phyloP scores from a whole-genome alignment of 1,140 invertebrate genomes.

The Drosophila busckii region DNA sequence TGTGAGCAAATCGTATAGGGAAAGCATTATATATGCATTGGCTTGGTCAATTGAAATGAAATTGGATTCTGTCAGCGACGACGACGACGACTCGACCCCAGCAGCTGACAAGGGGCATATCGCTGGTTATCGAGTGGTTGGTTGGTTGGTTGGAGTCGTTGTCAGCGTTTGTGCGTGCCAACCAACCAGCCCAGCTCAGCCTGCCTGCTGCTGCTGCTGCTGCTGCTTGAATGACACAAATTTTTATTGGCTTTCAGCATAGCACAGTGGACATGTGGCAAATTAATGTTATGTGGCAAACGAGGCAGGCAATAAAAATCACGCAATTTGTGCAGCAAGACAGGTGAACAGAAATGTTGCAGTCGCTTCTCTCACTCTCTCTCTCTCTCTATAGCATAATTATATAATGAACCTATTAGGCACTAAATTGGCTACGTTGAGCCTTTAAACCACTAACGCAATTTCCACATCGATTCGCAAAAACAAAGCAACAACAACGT shows the following conservation, averaged over 20 bases:
- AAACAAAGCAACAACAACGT: constrained; percentile 37
- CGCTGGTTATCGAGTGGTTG: constrained; percentile 33
- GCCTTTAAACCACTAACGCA: constrained; percentile 42
- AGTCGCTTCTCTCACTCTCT: no score
- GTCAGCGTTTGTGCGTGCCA: constrained; percentile 9
- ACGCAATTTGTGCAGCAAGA: constrained; percentile 20
- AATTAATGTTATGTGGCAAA: constrained; percentile 43
- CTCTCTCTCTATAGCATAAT: constrained; percentile 65
- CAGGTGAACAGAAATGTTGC: constrained; percentile 17
- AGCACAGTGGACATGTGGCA: constrained; percentile 18
- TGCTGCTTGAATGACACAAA: constrained; percentile 64
- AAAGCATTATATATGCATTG: constrained; percentile 69
- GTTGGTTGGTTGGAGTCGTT: constrained; percentile 1
- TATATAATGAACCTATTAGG: constrained; percentile 70
- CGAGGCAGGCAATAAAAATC: constrained; percentile 31
- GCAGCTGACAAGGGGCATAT: constrained; percentile 34
- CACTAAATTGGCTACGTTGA: constrained; percentile 53
- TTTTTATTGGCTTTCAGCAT: constrained; percentile 63
- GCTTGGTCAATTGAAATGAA: constrained; percentile 72
- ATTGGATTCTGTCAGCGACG: constrained; percentile 61
- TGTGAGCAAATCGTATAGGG: constrained; percentile 64
- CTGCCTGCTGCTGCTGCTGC: constrained; percentile 20
- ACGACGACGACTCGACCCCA: background rate
- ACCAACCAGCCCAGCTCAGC: background rate
- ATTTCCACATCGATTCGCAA: constrained; percentile 48